These are phyloP conservation scores for Galerucella calmariensis DNA, from an alignment of 2,888 invertebrate species.

Conservation along the genomic window DNA sequence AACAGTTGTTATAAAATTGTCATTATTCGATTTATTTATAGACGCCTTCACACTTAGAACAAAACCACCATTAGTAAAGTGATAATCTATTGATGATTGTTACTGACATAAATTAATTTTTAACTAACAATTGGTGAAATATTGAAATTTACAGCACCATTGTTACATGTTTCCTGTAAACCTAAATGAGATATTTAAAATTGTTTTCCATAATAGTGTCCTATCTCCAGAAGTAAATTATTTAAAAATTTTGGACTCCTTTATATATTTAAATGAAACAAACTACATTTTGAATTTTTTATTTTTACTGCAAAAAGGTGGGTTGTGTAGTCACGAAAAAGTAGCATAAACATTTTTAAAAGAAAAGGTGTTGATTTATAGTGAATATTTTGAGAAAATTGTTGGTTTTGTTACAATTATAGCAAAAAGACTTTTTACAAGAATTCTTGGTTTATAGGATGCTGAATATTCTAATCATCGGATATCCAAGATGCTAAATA, in stretches of 20 bases:
- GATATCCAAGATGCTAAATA: slow-evolving; percentile 20
- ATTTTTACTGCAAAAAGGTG: no score
- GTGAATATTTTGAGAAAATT: no score
- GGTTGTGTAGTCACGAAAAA: no score
- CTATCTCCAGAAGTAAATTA: no score
- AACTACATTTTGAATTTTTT: no score
- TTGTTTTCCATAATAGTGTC: background rate
- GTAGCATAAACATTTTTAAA: no score
- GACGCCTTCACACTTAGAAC: background rate
- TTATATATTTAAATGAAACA: no score
- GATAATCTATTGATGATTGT: background rate
- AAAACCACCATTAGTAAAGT: background rate
- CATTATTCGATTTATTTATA: background rate
- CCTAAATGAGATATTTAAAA: no score
- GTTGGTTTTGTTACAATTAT: no score
- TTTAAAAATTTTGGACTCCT: no score
- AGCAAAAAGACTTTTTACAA: no score
- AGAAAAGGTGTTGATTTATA: no score
- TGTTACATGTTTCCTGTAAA: background rate
- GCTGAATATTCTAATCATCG: slow-evolving; percentile 33
- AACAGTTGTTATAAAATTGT: background rate
- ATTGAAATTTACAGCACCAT: background rate
- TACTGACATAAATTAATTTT: background rate
- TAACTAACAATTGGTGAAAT: background rate
- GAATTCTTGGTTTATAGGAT: slow-evolving; percentile 37